A percentile compares a stretch with the other conserved stretches of the same genome.
Evolutionary conservation across 2,888 invertebrate species (phyloP).

Genomic region (Helicoverpa assulta): DNA sequence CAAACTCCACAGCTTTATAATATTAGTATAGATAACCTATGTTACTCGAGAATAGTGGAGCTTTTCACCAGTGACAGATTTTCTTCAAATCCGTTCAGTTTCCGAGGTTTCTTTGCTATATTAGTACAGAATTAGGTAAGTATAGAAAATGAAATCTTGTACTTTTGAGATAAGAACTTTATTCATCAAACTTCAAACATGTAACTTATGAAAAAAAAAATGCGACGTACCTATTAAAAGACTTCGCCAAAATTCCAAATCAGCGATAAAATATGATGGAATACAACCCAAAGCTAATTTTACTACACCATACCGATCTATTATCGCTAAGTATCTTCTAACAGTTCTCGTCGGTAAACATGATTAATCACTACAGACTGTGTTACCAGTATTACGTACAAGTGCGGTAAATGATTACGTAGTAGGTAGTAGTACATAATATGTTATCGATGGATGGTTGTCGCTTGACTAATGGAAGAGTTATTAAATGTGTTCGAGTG

Average conservation of each 20-base stretch:
- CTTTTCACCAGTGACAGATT: no score
- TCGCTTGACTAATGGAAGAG: slow-evolving; percentile 45
- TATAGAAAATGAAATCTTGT: no score
- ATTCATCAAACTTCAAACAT: neutral
- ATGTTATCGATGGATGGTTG: slow-evolving; percentile 30
- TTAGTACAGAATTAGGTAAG: no score
- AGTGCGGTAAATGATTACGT: slow-evolving; percentile 44
- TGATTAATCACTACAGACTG: slow-evolving; percentile 42
- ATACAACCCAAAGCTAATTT: neutral
- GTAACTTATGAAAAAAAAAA: neutral
- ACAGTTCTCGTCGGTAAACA: slow-evolving; percentile 35
- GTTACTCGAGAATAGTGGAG: no score
- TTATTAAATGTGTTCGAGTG: slow-evolving; percentile 44
- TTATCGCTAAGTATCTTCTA: slow-evolving; percentile 34
- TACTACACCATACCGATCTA: slow-evolving; percentile 5
- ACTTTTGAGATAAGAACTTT: neutral
- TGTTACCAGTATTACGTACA: slow-evolving; percentile 7
- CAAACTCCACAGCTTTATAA: no score
- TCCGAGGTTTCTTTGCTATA: no score
- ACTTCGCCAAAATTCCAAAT: neutral
- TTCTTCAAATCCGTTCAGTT: no score
- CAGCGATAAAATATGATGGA: neutral
- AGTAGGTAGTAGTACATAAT: no score
- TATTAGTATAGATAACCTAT: no score
- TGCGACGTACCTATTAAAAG: neutral